Evolutionary conservation across 2,888 invertebrate genomes (phyloP), one percentile per base, ranked within the genome.

Genomic region (Prosopocoilus inquinatus): DNA sequence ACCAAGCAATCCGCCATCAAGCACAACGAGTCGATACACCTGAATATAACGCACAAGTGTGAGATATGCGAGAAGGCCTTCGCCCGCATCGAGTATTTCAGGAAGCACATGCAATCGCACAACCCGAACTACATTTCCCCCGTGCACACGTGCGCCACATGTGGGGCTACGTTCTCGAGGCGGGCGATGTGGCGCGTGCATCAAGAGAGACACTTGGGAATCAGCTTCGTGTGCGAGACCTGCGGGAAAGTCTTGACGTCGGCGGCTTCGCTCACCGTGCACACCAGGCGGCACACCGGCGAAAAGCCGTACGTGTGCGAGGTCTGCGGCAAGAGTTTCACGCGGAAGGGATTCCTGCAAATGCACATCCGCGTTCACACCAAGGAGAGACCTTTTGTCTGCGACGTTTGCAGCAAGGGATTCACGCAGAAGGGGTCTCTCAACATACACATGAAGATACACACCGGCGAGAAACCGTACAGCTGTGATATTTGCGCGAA

Each of bases 381-480:
- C 2, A 50, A 11, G 53, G 50, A 60, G 43, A 57, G 59, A 34
- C 64, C 60, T 2, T 53, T 47, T 36, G 33, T 47, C 12, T 61
- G 61, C 16, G 41, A 53, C 3, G 28, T 54, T 3, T 61, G 61
- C 20, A 57, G 52, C 5, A 58, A 59, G 34, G 54, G 53, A 13
- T 46, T 64, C 57, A 44, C 57, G 41, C 15, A 58, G 80, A 63
- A 70, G 77, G 13, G 78, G 78, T n/a, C 78, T 79, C 77, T 92
- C 47, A 81, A 86, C 66, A 82, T 87, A 15, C 92, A 92, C 68
- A 85, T 86, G 74, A 85, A 87, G 69, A 90, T 88, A 55, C 91
- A 91, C 76, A 82, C 83, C 36, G 81, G 83, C 56, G 81, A 83
- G 52, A 84, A 83, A 63, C 81, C 82, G 53, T 87, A 80, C 70